Conservation (phyloP, 2,888 invertebrate species). For the Drosophila barbarae region DNA sequence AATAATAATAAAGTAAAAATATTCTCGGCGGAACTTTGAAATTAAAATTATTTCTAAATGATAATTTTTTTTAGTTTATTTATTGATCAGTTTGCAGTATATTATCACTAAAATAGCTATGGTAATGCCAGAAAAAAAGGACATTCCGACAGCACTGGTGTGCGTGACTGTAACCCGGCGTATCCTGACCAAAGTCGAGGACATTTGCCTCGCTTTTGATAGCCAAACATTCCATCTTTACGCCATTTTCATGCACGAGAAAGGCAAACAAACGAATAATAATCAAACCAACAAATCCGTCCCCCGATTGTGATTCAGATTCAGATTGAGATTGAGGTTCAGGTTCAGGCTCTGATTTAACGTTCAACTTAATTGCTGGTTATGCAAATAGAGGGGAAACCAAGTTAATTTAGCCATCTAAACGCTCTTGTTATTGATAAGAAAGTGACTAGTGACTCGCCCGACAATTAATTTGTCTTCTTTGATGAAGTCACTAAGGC, state of each 20-base stretch:
- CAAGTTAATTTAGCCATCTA: constrained; percentile 67
- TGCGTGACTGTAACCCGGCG: constrained; percentile 56
- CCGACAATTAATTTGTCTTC: constrained; percentile 17
- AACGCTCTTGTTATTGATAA: constrained; percentile 55
- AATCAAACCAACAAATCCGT: constrained; percentile 27
- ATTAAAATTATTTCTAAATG: too few relatives aligned
- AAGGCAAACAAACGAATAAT: constrained; percentile 27
- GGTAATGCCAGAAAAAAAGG: not conserved
- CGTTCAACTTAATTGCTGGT: constrained; percentile 44
- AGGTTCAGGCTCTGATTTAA: constrained; percentile 57
- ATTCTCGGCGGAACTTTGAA: too few relatives aligned
- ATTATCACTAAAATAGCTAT: not conserved
- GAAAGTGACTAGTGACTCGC: constrained; percentile 22
- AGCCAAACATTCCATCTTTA: constrained; percentile 56
- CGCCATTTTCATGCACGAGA: constrained; percentile 44
- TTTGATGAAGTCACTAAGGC: constrained; percentile 6
- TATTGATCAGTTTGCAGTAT: not conserved
- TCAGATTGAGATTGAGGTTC: not conserved
- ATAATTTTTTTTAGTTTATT: too few relatives aligned
- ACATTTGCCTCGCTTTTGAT: constrained; percentile 40
- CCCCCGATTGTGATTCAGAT: constrained; percentile 3
- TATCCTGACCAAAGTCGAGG: constrained; percentile 20
- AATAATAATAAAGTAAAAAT: too few relatives aligned
- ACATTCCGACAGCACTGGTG: constrained; percentile 17
- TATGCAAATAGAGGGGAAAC: constrained; percentile 23